Base-by-base conservation (phyloP, 2,888 invertebrate genomes). In the Scaptomyza parva region DNA sequence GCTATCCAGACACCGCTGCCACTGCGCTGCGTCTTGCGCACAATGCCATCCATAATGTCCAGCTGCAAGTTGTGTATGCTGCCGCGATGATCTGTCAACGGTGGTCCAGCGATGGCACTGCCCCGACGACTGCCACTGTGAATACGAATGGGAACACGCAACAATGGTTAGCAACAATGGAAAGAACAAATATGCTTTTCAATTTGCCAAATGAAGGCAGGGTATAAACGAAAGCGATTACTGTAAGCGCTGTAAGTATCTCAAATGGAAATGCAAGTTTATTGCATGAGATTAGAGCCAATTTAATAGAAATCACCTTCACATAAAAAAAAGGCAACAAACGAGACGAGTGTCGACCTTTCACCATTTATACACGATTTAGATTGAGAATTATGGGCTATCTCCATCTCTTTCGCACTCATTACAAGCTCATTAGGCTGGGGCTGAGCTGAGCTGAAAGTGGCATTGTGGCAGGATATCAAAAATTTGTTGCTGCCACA, bases 11-110 rank as follows among this genome's bases (percentile, higher is more conserved):
- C 94, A 60, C 96, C 94, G 22, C 91, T 91, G 58, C 91, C 91
- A 55, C 91, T 90, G 58, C 91, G 90, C 33, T 33, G 33, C 5
- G 96, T 94, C 93, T 96, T 96, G 64, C 96, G 93, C 22, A 96
- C 96, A 79, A 97, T 97, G 78, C 97, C 96, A 88, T 97, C 97
- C 96, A 97, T 96, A 76, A 97, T 96, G 89, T 97, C 97, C 84
- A 97, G 92, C 89, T 96, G 96, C 33, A 97, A 93, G 89, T 96
- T 97, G 91, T 96, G 96, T 51, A 95, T 94, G 91, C 96, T 96
- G 65, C 96, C 96, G 47, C 93, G 91, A 65, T 95, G 92, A 85
- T 95, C 95, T 65, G 95, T 95, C 62, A 96, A 93, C 63, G 96
- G 95, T 50, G 96, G 95, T 81, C 96, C 95, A 41, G 91, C 89